phyloP scores from a whole-genome alignment of 2,113 vertebrate species.

The Ptilonorhynchus violaceus region DNA sequence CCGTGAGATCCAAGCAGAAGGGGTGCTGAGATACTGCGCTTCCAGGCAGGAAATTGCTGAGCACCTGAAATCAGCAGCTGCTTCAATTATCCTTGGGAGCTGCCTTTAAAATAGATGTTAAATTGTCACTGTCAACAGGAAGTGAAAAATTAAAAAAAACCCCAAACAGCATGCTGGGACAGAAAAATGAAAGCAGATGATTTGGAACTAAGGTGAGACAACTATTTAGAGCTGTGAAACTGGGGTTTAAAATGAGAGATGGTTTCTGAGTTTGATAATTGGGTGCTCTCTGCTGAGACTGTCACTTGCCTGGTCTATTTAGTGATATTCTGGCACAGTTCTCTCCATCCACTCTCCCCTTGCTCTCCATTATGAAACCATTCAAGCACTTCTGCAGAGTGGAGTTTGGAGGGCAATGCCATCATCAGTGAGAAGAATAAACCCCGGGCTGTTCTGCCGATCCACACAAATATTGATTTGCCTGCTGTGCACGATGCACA shows the following conservation, averaged over 20 bases:
- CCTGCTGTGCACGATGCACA: neutral
- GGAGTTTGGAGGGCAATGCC: neutral
- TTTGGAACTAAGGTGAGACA: neutral
- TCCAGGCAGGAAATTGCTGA: neutral
- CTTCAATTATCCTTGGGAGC: neutral
- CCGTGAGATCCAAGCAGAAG: constrained; percentile 34
- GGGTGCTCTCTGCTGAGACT: neutral
- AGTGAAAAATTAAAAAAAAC: neutral
- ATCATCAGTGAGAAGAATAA: neutral
- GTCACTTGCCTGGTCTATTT: neutral
- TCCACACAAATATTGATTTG: neutral
- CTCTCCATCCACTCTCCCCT: neutral
- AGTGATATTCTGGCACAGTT: neutral
- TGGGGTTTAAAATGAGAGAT: neutral
- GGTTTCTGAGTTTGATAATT: rapidly evolving
- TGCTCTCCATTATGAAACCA: neutral
- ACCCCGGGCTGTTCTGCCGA: neutral
- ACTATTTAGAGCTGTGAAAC: neutral
- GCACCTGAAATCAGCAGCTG: neutral
- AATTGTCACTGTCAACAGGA: neutral
- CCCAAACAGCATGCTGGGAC: neutral
- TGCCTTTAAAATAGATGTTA: neutral
- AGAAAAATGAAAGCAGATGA: neutral
- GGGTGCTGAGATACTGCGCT: neutral
- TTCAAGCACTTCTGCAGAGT: neutral